Conservation (phyloP, 2,888 invertebrate genomes). For the Gortyna flavago region DNA sequence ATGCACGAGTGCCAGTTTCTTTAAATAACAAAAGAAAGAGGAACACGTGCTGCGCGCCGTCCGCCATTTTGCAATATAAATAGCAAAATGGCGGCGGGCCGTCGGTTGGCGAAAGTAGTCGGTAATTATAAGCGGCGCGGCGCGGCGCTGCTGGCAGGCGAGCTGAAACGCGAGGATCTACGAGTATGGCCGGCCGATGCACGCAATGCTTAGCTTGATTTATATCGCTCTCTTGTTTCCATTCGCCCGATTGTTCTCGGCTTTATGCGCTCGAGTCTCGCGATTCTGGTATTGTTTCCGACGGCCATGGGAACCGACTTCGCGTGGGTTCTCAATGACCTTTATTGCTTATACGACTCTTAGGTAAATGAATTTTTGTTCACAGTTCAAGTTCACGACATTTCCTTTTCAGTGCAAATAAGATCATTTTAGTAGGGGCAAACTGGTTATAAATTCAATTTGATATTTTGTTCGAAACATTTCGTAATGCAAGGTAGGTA, state of each 20-base stretch:
- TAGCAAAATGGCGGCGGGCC: constrained; percentile 88
- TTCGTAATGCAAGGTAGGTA: constrained; percentile 35
- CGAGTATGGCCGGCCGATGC: constrained; percentile 85
- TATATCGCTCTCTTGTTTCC: constrained; percentile 88
- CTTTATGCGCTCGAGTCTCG: constrained; percentile 82
- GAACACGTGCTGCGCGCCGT: constrained; percentile 83
- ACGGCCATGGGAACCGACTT: constrained; percentile 83
- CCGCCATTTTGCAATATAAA: constrained; percentile 89
- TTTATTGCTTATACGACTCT: constrained; percentile 75
- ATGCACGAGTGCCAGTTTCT: constrained; percentile 72
- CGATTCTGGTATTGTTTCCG: constrained; percentile 85
- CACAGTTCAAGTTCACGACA: constrained; percentile 75
- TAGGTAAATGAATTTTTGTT: constrained; percentile 70
- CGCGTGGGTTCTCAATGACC: constrained; percentile 80
- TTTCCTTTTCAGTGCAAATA: constrained; percentile 56
- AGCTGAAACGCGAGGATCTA: constrained; percentile 86
- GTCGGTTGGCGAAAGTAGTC: constrained; percentile 88
- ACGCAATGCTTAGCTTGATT: constrained; percentile 89
- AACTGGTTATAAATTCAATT: constrained; percentile 34
- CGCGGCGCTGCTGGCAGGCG: constrained; percentile 80
- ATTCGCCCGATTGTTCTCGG: constrained; percentile 86
- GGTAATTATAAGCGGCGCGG: constrained; percentile 86
- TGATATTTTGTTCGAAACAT: constrained; percentile 8
- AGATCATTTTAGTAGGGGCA: constrained; percentile 8
- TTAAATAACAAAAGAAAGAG: constrained; percentile 84